phyloP scores from a whole-genome alignment of 2,113 vertebrate genomes.

The Colistium nudipinnis region DNA sequence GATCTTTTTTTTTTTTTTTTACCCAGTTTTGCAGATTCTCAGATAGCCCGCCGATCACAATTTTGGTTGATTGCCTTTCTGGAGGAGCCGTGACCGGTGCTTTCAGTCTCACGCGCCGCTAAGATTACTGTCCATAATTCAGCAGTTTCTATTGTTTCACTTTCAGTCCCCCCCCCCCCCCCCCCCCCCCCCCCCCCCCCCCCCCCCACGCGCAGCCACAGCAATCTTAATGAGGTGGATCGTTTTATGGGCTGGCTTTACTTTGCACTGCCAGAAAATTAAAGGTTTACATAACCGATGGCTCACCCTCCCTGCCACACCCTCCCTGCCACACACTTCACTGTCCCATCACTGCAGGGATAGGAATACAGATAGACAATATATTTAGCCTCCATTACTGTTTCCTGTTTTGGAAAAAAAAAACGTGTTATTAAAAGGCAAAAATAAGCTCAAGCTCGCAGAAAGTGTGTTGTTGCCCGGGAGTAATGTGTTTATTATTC shows the following conservation, averaged over 20 bases:
- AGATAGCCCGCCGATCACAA: slow-evolving; percentile 58
- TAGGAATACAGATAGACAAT: neutral
- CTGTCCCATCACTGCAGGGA: neutral
- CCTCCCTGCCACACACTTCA: too few relatives aligned
- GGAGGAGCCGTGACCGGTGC: slow-evolving; percentile 47
- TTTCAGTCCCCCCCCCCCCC: slow-evolving; percentile 22
- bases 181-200: too few relatives aligned
- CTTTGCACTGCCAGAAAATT: neutral
- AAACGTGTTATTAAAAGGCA: neutral
- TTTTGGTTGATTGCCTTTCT: slow-evolving; percentile 55
- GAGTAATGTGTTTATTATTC: neutral
- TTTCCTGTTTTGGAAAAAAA: too few relatives aligned
- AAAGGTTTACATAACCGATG: neutral
- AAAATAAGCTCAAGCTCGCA: slow-evolving; percentile 2
- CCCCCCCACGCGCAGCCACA: too few relatives aligned
- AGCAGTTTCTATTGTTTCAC: slow-evolving; percentile 48
- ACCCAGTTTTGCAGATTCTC: slow-evolving; percentile 48
- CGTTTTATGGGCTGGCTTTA: slow-evolving; percentile 7
- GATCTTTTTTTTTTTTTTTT: slow-evolving; percentile 10
- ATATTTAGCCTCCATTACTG: neutral
- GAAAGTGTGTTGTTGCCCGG: neutral
- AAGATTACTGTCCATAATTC: slow-evolving; percentile 57
- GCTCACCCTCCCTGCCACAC: neutral
- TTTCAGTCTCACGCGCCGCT: slow-evolving; percentile 48
- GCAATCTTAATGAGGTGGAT: neutral